These are phyloP conservation scores for Upupa epops DNA, from an alignment of 2,113 vertebrate genomes.

Conservation along the genomic window DNA sequence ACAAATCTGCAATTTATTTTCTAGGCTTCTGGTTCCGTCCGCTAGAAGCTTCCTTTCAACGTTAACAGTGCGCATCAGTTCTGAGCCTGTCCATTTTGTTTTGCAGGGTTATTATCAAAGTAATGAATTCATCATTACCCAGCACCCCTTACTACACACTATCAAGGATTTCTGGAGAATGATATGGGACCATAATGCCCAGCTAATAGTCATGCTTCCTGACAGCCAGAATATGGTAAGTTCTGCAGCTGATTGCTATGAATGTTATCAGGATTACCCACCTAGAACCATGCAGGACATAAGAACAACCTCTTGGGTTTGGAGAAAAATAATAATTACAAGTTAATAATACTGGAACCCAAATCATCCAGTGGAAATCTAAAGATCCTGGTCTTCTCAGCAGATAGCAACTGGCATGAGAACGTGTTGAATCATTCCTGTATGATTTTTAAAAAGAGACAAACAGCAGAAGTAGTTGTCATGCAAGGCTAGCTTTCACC, in stretches of 20 bases:
- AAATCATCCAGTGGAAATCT: not conserved
- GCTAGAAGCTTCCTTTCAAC: not conserved
- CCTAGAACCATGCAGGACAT: not conserved
- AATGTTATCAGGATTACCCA: not conserved
- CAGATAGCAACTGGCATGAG: not conserved
- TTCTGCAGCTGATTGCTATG: not conserved
- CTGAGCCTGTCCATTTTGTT: constrained; percentile 6
- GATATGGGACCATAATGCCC: constrained; percentile 95
- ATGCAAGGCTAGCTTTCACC: not conserved
- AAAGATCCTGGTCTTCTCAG: not conserved
- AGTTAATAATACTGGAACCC: not conserved
- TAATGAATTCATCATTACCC: constrained; percentile 93
- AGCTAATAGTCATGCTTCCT: constrained; percentile 89
- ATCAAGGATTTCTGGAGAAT: constrained; percentile 97
- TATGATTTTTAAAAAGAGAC: not conserved
- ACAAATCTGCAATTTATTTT: not conserved
- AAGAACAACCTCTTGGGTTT: not conserved
- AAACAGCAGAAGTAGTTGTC: not conserved
- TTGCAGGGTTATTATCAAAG: constrained; percentile 89
- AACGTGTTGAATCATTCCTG: not conserved
- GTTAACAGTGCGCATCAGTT: not conserved
- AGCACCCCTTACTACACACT: constrained; percentile 89
- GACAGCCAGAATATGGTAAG: constrained; percentile 86
- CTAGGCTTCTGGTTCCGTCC: not conserved
- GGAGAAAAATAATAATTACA: not conserved